Evolutionary conservation across 2,797 vertebrate species (phyloP).

Genomic region (Lates japonicus): DNA sequence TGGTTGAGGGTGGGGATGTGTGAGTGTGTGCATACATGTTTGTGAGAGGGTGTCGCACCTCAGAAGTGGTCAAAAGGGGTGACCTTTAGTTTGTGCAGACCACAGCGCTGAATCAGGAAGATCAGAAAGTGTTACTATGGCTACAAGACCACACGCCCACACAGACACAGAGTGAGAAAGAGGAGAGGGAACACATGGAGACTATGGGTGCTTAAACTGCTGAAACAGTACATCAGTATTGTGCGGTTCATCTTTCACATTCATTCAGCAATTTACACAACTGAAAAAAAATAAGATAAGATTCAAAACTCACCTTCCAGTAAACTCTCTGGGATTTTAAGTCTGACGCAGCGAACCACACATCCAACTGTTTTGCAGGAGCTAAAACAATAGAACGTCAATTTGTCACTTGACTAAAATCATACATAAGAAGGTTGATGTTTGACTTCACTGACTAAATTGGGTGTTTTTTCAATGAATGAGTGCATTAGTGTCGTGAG

Average conservation of each 20-base stretch:
- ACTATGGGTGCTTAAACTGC: conserved; percentile 7
- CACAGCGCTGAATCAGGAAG: conserved; percentile 25
- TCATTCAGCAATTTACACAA: neutral
- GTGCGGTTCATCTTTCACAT: neutral
- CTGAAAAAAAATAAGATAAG: neutral
- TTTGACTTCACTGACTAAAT: neutral
- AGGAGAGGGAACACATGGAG: conserved; percentile 10
- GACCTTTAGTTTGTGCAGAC: conserved; percentile 73
- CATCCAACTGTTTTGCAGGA: conserved; percentile 80
- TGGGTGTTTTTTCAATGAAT: neutral
- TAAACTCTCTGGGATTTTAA: conserved; percentile 81
- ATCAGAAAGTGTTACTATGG: conserved; percentile 51
- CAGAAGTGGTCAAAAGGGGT: conserved; percentile 71
- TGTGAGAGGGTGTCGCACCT: conserved; percentile 34
- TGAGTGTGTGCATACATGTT: conserved; percentile 8
- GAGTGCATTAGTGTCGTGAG: neutral
- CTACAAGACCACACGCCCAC: conserved; percentile 18
- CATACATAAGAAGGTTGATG: neutral
- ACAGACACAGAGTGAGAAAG: neutral
- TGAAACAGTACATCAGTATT: neutral
- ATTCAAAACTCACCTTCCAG: conserved; percentile 90
- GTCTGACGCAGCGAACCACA: conserved; percentile 84
- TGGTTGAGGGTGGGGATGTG: neutral
- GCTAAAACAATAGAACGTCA: conserved; percentile 64
- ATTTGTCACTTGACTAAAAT: neutral